These are phyloP conservation scores for Cynoglossus semilaevis DNA, from an alignment of 2,113 vertebrate species.

Conservation along the genomic window DNA sequence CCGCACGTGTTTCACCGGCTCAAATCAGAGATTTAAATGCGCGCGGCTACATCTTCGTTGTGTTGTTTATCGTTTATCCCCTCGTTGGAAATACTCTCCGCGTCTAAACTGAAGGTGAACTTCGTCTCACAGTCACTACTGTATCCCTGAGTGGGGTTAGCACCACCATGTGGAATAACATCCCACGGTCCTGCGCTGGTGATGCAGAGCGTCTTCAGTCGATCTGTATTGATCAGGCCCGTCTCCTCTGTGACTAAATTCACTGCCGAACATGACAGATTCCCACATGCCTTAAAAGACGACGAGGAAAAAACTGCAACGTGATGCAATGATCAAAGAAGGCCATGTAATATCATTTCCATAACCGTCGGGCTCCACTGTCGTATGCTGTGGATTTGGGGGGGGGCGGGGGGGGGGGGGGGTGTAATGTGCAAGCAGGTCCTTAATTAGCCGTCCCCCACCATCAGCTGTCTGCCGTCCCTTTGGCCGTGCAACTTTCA, in stretches of 20 bases:
- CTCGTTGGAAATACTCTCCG: conserved; percentile 50
- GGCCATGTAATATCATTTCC: conserved; percentile 78
- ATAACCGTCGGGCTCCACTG: conserved; percentile 72
- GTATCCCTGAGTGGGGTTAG: conserved; percentile 54
- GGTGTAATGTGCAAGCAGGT: conserved; percentile 75
- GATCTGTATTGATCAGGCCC: conserved; percentile 72
- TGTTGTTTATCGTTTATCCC: conserved; percentile 60
- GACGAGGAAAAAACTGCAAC: conserved; percentile 67
- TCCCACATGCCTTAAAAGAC: conserved; percentile 67
- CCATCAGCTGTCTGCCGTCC: conserved; percentile 69
- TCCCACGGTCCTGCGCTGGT: conserved; percentile 63
- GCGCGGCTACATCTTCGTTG: conserved; percentile 62
- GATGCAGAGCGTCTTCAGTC: conserved; percentile 61
- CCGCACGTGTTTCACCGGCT: conserved; percentile 50
- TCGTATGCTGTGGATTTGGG: conserved; percentile 72
- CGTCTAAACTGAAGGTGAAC: conserved; percentile 52
- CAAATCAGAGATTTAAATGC: conserved; percentile 62
- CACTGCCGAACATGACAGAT: conserved; percentile 62
- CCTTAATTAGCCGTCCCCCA: conserved; percentile 73
- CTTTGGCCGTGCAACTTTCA: conserved; percentile 64
- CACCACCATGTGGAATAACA: conserved; percentile 66
- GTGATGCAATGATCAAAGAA: conserved; percentile 80
- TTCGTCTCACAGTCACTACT: conserved; percentile 47
- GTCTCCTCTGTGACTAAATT: conserved; percentile 71
- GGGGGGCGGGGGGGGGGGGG: conserved; percentile 6